phyloP scores from a whole-genome alignment of 2,888 invertebrate genomes.

The Tortrix viridana region DNA sequence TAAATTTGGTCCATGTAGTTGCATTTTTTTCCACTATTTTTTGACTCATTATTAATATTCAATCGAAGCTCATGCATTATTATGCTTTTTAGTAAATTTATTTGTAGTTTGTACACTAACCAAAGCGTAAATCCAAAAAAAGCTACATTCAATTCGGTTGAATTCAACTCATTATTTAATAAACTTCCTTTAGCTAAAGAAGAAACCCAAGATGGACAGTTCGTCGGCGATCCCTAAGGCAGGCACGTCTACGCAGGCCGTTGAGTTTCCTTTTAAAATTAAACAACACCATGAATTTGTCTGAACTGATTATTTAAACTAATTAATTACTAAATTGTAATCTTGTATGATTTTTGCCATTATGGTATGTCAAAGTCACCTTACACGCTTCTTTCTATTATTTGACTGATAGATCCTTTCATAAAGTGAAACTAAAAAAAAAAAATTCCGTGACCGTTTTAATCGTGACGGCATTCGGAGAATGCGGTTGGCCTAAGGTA shows the following conservation, averaged over 20 bases:
- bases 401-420: no score
- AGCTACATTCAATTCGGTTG: background rate
- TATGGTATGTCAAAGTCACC: no score
- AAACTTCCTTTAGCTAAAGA: slow-evolving; percentile 71
- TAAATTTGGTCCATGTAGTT: background rate
- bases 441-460: no score
- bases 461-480: no score
- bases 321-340: background rate
- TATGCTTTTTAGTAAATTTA: background rate
- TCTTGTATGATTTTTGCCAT: no score
- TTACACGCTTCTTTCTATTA: no score
- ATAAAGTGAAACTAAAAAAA: no score
- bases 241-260: slow-evolving; percentile 69
- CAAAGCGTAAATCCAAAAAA: background rate
- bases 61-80: background rate
- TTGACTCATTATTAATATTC: no score
- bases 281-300: slow-evolving; percentile 11
- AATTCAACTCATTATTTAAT: slow-evolving; percentile 27
- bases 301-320: background rate
- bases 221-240: slow-evolving; percentile 55
- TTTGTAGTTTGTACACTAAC: no score
- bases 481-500: no score
- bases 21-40: background rate
- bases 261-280: slow-evolving; percentile 64
- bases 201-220: slow-evolving; percentile 71